phyloP scores from a whole-genome alignment of 2,888 invertebrate species.

The Cheilosia vulpina region DNA sequence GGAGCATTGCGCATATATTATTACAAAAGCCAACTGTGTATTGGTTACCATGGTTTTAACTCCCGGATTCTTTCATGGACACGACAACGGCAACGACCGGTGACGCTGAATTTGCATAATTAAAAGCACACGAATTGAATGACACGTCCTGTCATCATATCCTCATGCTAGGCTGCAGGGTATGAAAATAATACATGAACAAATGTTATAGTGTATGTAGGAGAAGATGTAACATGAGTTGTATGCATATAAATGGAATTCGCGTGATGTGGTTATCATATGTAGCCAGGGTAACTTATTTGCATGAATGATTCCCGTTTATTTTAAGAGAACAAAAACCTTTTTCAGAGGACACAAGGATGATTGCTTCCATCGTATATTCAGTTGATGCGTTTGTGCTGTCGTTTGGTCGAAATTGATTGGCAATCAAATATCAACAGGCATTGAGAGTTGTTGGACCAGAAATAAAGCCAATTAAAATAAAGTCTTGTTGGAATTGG shows the following conservation, averaged over 20 bases:
- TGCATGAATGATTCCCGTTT: conserved; percentile 52
- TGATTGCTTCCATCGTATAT: background rate
- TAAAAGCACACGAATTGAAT: conserved; percentile 53
- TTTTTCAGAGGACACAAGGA: conserved; percentile 1
- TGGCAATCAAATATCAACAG: conserved; percentile 8
- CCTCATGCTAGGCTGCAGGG: conserved; percentile 4
- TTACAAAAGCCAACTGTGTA: conserved; percentile 27
- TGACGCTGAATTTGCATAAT: conserved; percentile 51
- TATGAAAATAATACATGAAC: background rate
- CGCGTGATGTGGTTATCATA: conserved; percentile 21
- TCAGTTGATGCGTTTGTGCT: conserved; percentile 1
- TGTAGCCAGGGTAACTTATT: conserved; percentile 35
- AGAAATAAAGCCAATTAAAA: background rate
- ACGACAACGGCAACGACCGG: background rate
- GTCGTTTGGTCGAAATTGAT: conserved; percentile 32
- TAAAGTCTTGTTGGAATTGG: background rate
- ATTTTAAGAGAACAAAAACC: conserved; percentile 24
- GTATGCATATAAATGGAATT: background rate
- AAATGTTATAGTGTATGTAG: background rate
- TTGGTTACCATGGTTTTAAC: conserved; percentile 21
- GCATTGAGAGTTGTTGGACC: conserved; percentile 7
- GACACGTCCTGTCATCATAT: conserved; percentile 53
- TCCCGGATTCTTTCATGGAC: background rate
- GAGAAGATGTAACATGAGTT: too few relatives aligned
- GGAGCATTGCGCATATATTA: conserved; percentile 3